Conservation (phyloP, 2,113 vertebrate genomes). For the Gadus chalcogrammus region DNA sequence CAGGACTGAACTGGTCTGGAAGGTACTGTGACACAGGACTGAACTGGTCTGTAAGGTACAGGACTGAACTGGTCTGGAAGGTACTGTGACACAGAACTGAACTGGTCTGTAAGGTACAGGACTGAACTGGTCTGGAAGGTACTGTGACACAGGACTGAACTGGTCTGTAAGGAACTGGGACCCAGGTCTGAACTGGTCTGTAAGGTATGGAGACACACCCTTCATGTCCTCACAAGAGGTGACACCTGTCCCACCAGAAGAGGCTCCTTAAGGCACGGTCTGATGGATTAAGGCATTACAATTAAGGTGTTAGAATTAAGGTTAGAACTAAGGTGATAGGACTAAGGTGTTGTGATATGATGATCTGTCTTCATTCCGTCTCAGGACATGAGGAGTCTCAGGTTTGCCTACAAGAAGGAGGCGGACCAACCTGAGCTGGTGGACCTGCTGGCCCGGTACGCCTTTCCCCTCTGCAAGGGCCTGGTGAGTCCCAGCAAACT, state of each 20-base stretch:
- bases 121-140: slow-evolving; percentile 60
- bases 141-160: slow-evolving; percentile 77
- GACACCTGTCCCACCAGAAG: too few species aligned
- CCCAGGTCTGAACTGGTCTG: slow-evolving; percentile 91
- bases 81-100: too few species aligned
- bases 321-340: too few species aligned
- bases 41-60: slow-evolving; percentile 95
- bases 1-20: too few species aligned
- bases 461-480: slow-evolving; percentile 86
- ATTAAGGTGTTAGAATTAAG: too few species aligned
- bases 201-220: slow-evolving; percentile 74
- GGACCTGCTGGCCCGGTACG: slow-evolving; percentile 78
- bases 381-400: slow-evolving; percentile 94
- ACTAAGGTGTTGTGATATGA: too few species aligned
- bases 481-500: slow-evolving; percentile 72
- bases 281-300: too few species aligned
- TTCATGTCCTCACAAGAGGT: too few species aligned
- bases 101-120: slow-evolving; percentile 61
- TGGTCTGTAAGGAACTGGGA: slow-evolving; percentile 95
- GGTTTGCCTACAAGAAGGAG: slow-evolving; percentile 89
- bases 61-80: too few species aligned
- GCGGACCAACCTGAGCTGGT: slow-evolving; percentile 83
- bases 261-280: too few species aligned
- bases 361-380: background rate
- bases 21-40: too few species aligned